Conservation (phyloP, 2,113 vertebrate species). For the Maccullochella peelii region DNA sequence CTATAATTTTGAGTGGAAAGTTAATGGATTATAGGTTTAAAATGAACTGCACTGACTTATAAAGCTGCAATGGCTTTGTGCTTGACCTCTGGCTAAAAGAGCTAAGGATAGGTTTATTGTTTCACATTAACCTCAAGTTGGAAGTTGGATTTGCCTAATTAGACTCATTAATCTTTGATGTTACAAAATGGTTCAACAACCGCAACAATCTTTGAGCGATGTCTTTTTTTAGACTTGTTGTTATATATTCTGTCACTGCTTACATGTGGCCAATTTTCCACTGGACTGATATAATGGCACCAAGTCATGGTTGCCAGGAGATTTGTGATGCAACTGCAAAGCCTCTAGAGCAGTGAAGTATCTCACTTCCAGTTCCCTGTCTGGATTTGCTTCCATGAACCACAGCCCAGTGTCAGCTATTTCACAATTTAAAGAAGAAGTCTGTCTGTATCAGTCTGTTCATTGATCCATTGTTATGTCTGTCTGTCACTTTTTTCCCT, state of each 20-base stretch:
- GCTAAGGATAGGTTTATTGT: neutral
- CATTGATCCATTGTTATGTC: neutral
- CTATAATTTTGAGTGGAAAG: neutral
- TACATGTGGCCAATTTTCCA: constrained; percentile 8
- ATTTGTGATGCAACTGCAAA: constrained; percentile 43
- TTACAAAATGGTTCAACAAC: neutral
- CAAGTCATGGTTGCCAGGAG: neutral
- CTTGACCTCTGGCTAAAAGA: neutral
- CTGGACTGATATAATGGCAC: neutral
- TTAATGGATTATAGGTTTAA: neutral
- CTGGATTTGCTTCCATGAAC: neutral
- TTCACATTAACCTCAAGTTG: neutral
- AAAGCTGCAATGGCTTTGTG: neutral
- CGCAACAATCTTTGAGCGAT: neutral
- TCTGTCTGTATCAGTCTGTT: neutral
- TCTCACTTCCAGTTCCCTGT: constrained; percentile 5
- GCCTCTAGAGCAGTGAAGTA: constrained; percentile 5
- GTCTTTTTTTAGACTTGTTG: neutral
- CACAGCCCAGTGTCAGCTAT: neutral
- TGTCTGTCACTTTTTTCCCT: neutral
- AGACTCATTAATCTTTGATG: neutral
- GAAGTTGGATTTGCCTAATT: neutral
- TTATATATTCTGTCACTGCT: neutral
- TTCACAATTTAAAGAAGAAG: neutral
- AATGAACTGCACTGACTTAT: neutral